Evolutionary conservation across 2,113 vertebrate genomes (phyloP).

Genomic region (Dryoscopus gambensis): DNA sequence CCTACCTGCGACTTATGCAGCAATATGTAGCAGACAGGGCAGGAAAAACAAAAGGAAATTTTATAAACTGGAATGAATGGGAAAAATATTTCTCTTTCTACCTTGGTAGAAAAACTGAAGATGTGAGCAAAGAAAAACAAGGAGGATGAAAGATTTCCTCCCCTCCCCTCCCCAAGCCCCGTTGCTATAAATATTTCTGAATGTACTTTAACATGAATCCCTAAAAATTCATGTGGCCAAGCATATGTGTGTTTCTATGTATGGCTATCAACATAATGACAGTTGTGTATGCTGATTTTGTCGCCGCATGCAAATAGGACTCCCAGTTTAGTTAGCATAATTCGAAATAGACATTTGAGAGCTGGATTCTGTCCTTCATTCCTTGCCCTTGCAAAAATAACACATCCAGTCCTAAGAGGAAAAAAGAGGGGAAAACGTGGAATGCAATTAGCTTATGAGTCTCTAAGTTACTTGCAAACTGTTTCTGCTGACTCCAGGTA

Average conservation of each 20-base stretch:
- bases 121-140: not conserved
- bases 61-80: not conserved
- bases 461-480: not conserved
- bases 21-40: not conserved
- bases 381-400: conserved; percentile 1
- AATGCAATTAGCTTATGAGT: not conserved
- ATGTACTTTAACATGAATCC: not conserved
- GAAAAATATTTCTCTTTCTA: not conserved
- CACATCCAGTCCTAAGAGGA: not conserved
- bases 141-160: not conserved
- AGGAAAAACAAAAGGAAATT: not conserved
- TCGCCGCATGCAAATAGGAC: conserved; percentile 29
- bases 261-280: not conserved
- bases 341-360: conserved; percentile 6
- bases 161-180: rapidly evolving
- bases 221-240: not conserved
- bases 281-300: conserved; percentile 24
- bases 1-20: not conserved
- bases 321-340: conserved; percentile 18
- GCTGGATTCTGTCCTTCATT: not conserved
- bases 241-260: conserved; percentile 6
- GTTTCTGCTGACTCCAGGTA: not conserved
- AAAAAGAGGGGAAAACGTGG: not conserved
- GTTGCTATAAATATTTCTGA: not conserved
- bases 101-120: not conserved